Conservation (phyloP, 2,113 vertebrate species). For the Cynocephalus volans region DNA sequence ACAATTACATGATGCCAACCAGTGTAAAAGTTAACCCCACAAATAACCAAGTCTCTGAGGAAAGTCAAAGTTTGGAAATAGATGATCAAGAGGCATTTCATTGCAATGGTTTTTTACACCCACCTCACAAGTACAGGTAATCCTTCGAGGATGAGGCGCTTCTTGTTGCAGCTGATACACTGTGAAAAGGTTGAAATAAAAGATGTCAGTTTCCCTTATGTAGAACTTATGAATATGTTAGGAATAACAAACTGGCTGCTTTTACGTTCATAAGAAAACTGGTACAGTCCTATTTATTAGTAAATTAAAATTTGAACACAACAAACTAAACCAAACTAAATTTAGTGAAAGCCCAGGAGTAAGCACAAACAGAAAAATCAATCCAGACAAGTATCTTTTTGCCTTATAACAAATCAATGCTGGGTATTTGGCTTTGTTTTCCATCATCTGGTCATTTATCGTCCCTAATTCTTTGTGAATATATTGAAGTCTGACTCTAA, state of each 20-base stretch:
- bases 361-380: conserved; percentile 51
- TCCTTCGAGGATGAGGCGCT: conserved; percentile 92
- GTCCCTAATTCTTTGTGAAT: neutral
- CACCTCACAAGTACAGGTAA: conserved; percentile 92
- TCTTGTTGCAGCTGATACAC: conserved; percentile 94
- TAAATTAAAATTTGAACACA: conserved; percentile 63
- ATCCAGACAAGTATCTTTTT: conserved; percentile 55
- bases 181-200: conserved; percentile 86
- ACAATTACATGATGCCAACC: conserved; percentile 20
- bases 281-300: conserved; percentile 11
- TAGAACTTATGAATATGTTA: conserved; percentile 2
- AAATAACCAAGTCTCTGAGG: neutral
- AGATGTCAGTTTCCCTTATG: conserved; percentile 72
- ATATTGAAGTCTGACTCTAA: conserved; percentile 32
- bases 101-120: conserved; percentile 68
- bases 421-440: neutral
- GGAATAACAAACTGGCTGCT: neutral
- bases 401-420: neutral
- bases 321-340: conserved; percentile 30
- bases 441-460: conserved; percentile 28
- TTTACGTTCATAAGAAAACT: conserved; percentile 38
- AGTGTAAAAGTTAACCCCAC: neutral
- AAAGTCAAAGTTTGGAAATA: conserved; percentile 8
- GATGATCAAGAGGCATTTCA: neutral
- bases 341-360: neutral